Base-by-base conservation (phyloP, 2,888 invertebrate species). In the Ryuthela nishihirai region DNA sequence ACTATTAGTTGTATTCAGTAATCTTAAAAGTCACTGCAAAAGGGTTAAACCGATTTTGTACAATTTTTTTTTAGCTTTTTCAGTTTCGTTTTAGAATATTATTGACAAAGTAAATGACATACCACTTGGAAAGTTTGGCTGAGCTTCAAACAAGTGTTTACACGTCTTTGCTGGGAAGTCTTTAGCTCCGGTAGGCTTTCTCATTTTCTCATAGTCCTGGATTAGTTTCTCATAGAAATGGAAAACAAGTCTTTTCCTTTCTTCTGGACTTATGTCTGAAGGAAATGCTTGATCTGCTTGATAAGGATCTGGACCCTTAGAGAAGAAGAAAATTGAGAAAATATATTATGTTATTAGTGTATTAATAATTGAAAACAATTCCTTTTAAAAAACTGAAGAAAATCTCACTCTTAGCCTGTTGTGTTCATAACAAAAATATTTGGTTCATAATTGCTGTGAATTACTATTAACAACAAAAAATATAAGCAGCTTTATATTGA, bases 81-180 rank as follows among this genome's bases (percentile, higher is more conserved):
- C 4, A n/a, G n/a, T n/a, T n/a, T n/a, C n/a, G n/a, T 29, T 29
- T 29, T 2, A 29, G 29, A 29, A 29, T n/a, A n/a, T n/a, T n/a
- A n/a, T n/a, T n/a, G n/a, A n/a, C n/a, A n/a, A n/a, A n/a, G n/a
- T 32, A 32, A n/a, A 15, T n/a, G 12, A 64, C 75, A 75, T 73
- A 87, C 89, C 89, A 65, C 84, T 86, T 60, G 80, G 77, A 63
- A 83, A 81, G 21, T 84, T 81, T 1, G 91, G 90, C 75, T 91
- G 83, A 42, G 87, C 85, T 32, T 81, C 81, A 65, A 83, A 83
- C 44, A 94, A 82, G 70, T 93, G 90, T 25, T 83, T 81, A 71
- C 94, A 94, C 5, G 90, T 90, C 73, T 85, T 87, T 0, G 88
- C 92, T 0, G 94, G 93, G 0, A 85, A 82, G 20, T 82, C 80